Evolutionary conservation across 2,113 vertebrate genomes (phyloP).

Genomic region (Sinocyclocheilus anophthalmus): DNA sequence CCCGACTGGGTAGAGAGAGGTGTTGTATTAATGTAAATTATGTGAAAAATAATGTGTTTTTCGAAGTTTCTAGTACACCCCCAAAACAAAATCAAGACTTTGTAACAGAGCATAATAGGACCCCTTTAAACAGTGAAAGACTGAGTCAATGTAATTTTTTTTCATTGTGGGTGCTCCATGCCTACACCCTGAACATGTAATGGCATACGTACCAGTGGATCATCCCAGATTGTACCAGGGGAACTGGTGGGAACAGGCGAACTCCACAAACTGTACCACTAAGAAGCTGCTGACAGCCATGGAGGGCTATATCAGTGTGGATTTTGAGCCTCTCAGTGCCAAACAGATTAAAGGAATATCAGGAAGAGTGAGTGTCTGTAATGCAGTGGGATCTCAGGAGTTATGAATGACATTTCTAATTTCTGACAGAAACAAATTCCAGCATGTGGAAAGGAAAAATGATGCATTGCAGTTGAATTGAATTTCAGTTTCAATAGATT

Average conservation of each 20-base stretch:
- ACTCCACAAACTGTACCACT: constrained; percentile 89
- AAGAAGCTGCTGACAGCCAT: constrained; percentile 92
- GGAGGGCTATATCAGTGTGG: constrained; percentile 98
- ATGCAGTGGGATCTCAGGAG: not conserved
- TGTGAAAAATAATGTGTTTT: too few species aligned
- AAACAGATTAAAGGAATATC: constrained; percentile 93
- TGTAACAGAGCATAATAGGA: too few species aligned
- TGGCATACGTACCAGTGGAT: constrained; percentile 99
- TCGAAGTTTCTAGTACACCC: too few species aligned
- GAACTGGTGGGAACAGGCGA: constrained; percentile 96
- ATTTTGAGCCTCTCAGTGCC: constrained; percentile 97
- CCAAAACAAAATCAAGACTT: too few species aligned
- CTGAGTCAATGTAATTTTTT: not conserved
- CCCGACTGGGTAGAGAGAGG: too few species aligned
- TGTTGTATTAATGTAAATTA: too few species aligned
- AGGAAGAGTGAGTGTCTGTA: constrained; percentile 83
- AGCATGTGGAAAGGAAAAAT: not conserved
- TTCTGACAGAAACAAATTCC: not conserved
- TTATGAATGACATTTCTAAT: not conserved
- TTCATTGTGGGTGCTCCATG: constrained; percentile 70
- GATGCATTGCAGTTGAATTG: not conserved
- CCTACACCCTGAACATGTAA: constrained; percentile 94
- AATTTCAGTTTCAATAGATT: not conserved
- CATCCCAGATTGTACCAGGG: constrained; percentile 98
- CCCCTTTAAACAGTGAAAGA: not conserved